phyloP scores from a whole-genome alignment of 2,797 vertebrate genomes.

The Phrynocephalus guinanensis region DNA sequence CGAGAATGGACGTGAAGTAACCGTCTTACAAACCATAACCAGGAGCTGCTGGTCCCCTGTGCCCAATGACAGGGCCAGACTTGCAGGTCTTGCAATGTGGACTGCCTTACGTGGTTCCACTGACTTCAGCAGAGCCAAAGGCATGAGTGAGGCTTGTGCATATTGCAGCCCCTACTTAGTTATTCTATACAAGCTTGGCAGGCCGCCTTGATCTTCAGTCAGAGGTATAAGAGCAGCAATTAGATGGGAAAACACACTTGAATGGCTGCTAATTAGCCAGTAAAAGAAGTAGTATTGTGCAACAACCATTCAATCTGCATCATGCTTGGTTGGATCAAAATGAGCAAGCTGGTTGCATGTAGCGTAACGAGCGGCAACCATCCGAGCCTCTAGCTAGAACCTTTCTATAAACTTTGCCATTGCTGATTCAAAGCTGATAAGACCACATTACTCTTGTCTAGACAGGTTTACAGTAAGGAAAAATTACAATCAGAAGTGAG shows the following conservation, averaged over 20 bases:
- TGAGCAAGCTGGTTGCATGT: neutral
- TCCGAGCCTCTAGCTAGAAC: slow-evolving; percentile 25
- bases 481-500: neutral
- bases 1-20: no score
- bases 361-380: slow-evolving; percentile 23
- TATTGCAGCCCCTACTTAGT: slow-evolving; percentile 47
- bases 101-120: neutral
- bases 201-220: slow-evolving; percentile 38
- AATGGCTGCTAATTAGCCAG: slow-evolving; percentile 37
- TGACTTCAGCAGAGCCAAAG: slow-evolving; percentile 27
- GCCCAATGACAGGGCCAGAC: slow-evolving; percentile 24
- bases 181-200: slow-evolving; percentile 41
- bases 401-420: slow-evolving; percentile 33
- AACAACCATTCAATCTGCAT: slow-evolving; percentile 21
- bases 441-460: slow-evolving; percentile 16
- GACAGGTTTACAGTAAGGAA: slow-evolving; percentile 45
- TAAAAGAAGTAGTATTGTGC: slow-evolving; percentile 40
- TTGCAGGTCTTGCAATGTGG: neutral
- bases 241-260: rapidly evolving
- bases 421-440: slow-evolving; percentile 35
- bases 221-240: slow-evolving; percentile 39
- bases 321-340: slow-evolving; percentile 35
- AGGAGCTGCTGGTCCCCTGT: neutral
- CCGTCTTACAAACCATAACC: neutral
- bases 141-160: slow-evolving; percentile 46